Base-by-base conservation (phyloP, 2,797 vertebrate species). In the Calcarius lapponicus region DNA sequence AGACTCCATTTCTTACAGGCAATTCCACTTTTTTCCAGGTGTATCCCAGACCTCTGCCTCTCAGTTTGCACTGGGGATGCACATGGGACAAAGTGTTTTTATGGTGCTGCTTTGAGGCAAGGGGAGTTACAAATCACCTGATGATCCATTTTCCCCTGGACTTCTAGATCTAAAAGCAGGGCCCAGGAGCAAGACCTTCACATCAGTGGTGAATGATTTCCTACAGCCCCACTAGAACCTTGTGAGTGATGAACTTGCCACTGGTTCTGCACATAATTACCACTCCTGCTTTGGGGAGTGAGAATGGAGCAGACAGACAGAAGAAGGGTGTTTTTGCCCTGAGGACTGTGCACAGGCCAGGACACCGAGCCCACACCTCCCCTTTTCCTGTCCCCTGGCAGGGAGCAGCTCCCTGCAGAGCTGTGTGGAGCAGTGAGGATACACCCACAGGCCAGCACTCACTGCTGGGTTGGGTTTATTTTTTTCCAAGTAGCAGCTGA, bases 361-460 rank as follows among this genome's bases (percentile, higher is more conserved):
- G n/a, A 17, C 17, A 19, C 42, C 0, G 0, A 81, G 13, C 5
- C 29, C 61, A 14, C 20, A 3, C 6, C 5, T 25, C 5, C 18
- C 48, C 12, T 65, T 43, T 9, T 7, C 29, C 48, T 40, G 19
- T 32, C n/a, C 31, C 56, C 9, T n/a, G 1, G 11, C 2, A 60
- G 38, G n/a, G 13, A 47, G 13, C 12, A 2, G 57, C 42, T 72
- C 42, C 28, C 40, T 10, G 32, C 51, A 53, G 34, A 0, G 10
- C 65, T 3, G 5, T 6, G 58, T 1, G 8, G 8, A 26, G 73
- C 53, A 12, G 7, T 5, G 21, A 70, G 80, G 42, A 48, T 3
- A 11, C 2, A 11, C 43, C 43, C 5, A 0, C 75, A 11, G 38
- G 34, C 69, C 81, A 43, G 56, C 66, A 36, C 31, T 0, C 3